Percentiles rank a stretch among this genome's conserved stretches.
Conservation (phyloP, 2,797 vertebrate species). For the Anableps anableps region DNA sequence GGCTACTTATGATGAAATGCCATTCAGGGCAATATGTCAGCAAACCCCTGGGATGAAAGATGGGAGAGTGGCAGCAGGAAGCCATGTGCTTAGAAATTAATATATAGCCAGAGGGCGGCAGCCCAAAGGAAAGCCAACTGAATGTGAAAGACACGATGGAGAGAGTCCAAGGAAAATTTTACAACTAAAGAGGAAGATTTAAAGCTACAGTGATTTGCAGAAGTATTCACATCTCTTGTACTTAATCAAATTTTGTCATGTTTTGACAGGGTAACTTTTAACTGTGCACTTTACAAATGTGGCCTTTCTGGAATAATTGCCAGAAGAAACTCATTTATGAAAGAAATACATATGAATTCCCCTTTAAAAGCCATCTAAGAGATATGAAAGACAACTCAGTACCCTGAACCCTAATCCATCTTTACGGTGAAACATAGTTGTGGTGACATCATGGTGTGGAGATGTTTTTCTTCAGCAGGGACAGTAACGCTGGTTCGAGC, state of each 20-base stretch:
- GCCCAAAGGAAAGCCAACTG: constrained; percentile 22
- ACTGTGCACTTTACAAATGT: not conserved
- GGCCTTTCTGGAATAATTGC: not conserved
- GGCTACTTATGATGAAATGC: constrained; percentile 57
- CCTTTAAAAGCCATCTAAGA: not conserved
- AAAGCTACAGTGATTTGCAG: not conserved
- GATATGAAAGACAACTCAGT: not conserved
- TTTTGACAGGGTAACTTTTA: not conserved
- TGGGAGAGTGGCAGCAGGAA: constrained; percentile 36
- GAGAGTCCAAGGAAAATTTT: constrained; percentile 11
- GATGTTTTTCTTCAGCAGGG: not conserved
- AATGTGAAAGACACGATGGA: constrained; percentile 23
- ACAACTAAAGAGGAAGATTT: constrained; percentile 14
- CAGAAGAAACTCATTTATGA: not conserved
- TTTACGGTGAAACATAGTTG: not conserved
- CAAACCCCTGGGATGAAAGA: constrained; percentile 53
- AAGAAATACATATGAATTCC: not conserved
- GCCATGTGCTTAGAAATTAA: constrained; percentile 20
- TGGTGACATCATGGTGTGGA: not conserved
- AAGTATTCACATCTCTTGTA: not conserved
- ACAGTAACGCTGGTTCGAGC: not conserved
- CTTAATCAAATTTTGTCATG: not conserved
- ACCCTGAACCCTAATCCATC: not conserved
- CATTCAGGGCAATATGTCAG: constrained; percentile 66
- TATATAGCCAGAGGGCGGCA: constrained; percentile 4